phyloP scores from a whole-genome alignment of 2,888 invertebrate genomes.

The Drosophila nr. perissopoda region DNA sequence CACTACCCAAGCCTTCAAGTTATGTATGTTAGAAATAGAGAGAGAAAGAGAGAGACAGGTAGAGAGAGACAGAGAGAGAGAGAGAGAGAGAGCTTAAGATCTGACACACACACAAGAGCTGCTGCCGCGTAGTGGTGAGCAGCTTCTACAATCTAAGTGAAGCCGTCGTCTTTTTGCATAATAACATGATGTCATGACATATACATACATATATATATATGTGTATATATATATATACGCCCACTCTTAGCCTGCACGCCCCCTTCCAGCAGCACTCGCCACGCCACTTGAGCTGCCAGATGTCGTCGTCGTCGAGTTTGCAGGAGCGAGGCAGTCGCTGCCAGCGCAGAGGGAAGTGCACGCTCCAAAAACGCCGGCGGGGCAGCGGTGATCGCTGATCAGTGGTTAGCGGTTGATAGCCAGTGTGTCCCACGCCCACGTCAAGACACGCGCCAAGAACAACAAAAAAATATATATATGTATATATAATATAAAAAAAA shows the following conservation, averaged over 20 bases:
- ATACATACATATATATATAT: conserved; percentile 57
- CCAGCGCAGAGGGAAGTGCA: conserved; percentile 10
- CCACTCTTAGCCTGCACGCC: conserved; percentile 39
- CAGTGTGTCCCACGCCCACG: conserved; percentile 74
- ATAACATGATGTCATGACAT: conserved; percentile 71
- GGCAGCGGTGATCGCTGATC: conserved; percentile 26
- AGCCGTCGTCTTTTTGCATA: conserved; percentile 56
- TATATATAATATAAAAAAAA: neutral
- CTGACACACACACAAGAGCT: conserved; percentile 36
- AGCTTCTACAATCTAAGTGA: conserved; percentile 32
- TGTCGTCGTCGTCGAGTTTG: conserved; percentile 29
- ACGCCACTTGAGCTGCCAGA: conserved; percentile 50
- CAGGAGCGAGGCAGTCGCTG: conserved; percentile 15
- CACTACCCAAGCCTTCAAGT: conserved; percentile 43
- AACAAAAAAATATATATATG: conserved; percentile 3
- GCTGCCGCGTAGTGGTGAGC: conserved; percentile 3
- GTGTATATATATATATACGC: conserved; percentile 56
- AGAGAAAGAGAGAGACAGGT: conserved; percentile 2
- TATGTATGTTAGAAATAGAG: conserved; percentile 29
- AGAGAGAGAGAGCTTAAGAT: conserved; percentile 20
- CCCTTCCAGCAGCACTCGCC: conserved; percentile 3
- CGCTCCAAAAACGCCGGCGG: conserved; percentile 32
- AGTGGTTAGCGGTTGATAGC: conserved; percentile 20
- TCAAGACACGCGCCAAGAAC: conserved; percentile 73
- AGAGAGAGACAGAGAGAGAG: conserved; percentile 6